Conservation (phyloP, 64 coral and sea anemone species). For the Montipora efflorescens region DNA sequence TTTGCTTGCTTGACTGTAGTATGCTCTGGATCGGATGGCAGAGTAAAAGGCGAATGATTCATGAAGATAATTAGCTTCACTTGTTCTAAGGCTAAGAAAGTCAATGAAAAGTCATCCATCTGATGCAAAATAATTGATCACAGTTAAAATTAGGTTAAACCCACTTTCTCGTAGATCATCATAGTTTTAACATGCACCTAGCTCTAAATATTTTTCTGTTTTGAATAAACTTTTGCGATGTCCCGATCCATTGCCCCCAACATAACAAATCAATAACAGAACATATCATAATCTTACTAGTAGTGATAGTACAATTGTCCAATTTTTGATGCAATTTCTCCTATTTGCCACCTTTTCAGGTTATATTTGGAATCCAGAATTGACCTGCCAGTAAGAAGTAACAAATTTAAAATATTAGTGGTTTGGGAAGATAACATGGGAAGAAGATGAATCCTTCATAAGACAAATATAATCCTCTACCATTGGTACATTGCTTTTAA, state of each 20-base stretch:
- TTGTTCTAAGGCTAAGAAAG: conserved; percentile 88
- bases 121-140: too few relatives aligned
- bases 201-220: too few relatives aligned
- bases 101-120: background rate
- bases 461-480: too few relatives aligned
- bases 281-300: conserved; percentile 77
- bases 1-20: conserved; percentile 99
- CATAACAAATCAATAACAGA: too few relatives aligned
- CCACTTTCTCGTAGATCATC: too few relatives aligned
- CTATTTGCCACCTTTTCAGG: conserved; percentile 99
- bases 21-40: conserved; percentile 92
- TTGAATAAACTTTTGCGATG: too few relatives aligned
- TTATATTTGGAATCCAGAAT: conserved; percentile 87
- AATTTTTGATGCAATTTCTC: conserved; percentile 99
- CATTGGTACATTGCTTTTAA: too few relatives aligned
- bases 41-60: conserved; percentile 94
- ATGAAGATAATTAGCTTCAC: conserved; percentile 93
- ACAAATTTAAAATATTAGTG: background rate
- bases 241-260: too few relatives aligned
- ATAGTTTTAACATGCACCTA: too few relatives aligned
- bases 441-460: too few relatives aligned
- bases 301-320: conserved; percentile 99
- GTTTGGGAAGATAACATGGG: too few relatives aligned
- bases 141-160: too few relatives aligned
- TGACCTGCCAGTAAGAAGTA: background rate